Conservation (phyloP, 2,113 vertebrate genomes). For the Alaudala cheleensis region DNA sequence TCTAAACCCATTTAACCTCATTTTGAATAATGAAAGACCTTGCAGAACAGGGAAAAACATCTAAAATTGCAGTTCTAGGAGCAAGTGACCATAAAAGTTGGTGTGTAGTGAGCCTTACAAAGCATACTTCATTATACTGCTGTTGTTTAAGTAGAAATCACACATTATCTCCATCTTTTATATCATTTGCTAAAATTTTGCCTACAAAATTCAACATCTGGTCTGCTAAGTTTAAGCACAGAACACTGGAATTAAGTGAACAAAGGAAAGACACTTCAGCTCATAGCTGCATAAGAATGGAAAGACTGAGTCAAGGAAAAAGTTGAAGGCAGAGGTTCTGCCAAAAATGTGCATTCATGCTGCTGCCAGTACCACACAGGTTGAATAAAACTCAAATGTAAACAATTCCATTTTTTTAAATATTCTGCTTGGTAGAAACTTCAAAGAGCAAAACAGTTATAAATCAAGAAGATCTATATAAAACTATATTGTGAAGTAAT, state of each 20-base stretch:
- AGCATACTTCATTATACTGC: neutral
- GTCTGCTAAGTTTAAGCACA: neutral
- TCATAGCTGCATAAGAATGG: conserved; percentile 12
- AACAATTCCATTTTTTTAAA: conserved; percentile 26
- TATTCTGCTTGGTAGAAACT: conserved; percentile 42
- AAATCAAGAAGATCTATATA: conserved; percentile 28
- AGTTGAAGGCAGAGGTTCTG: conserved; percentile 21
- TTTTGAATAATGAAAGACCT: neutral
- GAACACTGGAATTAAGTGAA: neutral
- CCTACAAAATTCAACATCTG: neutral
- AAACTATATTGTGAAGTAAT: neutral
- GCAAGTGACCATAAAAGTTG: neutral
- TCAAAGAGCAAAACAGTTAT: conserved; percentile 45
- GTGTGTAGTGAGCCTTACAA: neutral
- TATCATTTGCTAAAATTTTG: neutral
- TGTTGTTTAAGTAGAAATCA: neutral
- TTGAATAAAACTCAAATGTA: conserved; percentile 55
- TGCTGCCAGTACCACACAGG: conserved; percentile 67
- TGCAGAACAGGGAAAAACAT: neutral
- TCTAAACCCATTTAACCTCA: neutral
- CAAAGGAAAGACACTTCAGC: neutral
- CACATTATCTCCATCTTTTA: neutral
- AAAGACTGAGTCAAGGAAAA: conserved; percentile 63
- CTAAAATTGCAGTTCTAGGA: neutral
- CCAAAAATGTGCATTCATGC: conserved; percentile 37